Conservation (phyloP, 2,888 invertebrate genomes). For the Dicyrtomina minuta region DNA sequence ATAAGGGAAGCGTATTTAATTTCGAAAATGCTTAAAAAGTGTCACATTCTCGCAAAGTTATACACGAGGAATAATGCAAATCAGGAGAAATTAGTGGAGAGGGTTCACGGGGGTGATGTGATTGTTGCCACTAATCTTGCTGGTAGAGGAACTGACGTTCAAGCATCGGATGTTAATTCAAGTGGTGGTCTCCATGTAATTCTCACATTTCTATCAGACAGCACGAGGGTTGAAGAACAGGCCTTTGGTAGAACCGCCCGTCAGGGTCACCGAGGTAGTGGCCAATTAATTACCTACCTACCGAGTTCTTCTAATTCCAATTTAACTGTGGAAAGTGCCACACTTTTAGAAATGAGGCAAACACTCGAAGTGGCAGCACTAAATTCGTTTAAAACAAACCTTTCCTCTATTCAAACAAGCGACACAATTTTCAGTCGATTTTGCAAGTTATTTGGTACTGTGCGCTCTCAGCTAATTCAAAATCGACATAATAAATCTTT, state of each 20-base stretch:
- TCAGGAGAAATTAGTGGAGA: slow-evolving; percentile 34
- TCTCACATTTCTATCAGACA: too few species aligned
- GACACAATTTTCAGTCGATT: slow-evolving; percentile 32
- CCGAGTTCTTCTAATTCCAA: too few species aligned
- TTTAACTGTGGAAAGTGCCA: too few species aligned
- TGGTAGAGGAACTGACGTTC: too few species aligned
- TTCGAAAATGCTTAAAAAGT: too few species aligned
- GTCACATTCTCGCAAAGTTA: slow-evolving; percentile 29
- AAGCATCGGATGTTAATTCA: too few species aligned
- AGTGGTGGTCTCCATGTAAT: too few species aligned
- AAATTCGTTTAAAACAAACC: slow-evolving; percentile 9
- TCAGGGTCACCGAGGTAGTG: slow-evolving; percentile 35
- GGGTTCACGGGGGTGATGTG: slow-evolving; percentile 29
- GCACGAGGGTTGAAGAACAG: slow-evolving; percentile 38
- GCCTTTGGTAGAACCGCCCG: slow-evolving; percentile 38
- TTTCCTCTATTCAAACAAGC: slow-evolving; percentile 28
- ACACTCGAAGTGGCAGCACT: slow-evolving; percentile 11
- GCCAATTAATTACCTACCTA: slow-evolving; percentile 28
- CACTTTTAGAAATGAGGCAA: slow-evolving; percentile 1
- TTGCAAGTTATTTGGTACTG: not conserved
- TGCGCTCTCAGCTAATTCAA: not conserved
- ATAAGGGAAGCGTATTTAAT: too few species aligned
- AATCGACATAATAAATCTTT: not conserved
- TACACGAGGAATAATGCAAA: slow-evolving; percentile 30
- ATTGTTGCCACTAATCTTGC: too few species aligned